Conservation (phyloP, 2,888 invertebrate genomes). For the Epirrhoe alternata region DNA sequence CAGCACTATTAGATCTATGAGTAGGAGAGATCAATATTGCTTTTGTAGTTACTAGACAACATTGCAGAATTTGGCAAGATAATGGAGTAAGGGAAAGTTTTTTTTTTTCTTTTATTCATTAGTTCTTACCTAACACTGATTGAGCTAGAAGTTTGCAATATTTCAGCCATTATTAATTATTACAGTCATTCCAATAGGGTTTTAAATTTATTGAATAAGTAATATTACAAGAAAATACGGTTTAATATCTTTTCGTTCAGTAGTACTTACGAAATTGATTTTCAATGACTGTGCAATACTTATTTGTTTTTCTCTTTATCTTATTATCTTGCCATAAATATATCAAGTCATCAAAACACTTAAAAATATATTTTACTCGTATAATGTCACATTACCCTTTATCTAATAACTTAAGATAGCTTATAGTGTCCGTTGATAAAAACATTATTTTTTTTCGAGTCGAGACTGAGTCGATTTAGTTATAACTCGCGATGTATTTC, state of each 20-base stretch:
- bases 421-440: not conserved
- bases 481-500: not conserved
- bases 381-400: conserved; percentile 8
- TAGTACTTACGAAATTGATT: no score
- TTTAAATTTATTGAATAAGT: no score
- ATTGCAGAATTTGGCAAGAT: conserved; percentile 1
- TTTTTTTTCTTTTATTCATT: not conserved
- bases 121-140: not conserved
- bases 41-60: conserved; percentile 56
- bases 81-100: not conserved
- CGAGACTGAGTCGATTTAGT: conserved; percentile 8
- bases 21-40: conserved; percentile 59
- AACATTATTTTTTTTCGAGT: conserved; percentile 3
- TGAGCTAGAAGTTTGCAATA: no score
- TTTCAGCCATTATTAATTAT: no score
- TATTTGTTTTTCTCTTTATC: not conserved
- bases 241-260: no score
- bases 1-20: conserved; percentile 60
- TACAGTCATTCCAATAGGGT: no score
- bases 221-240: no score
- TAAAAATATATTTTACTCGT: conserved; percentile 37
- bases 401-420: not conserved
- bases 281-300: not conserved
- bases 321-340: conserved; percentile 5
- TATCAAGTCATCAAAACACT: conserved; percentile 48